These are phyloP conservation scores for Stigmatopora nigra DNA, from an alignment of 2,113 vertebrate genomes.

Conservation along the genomic window DNA sequence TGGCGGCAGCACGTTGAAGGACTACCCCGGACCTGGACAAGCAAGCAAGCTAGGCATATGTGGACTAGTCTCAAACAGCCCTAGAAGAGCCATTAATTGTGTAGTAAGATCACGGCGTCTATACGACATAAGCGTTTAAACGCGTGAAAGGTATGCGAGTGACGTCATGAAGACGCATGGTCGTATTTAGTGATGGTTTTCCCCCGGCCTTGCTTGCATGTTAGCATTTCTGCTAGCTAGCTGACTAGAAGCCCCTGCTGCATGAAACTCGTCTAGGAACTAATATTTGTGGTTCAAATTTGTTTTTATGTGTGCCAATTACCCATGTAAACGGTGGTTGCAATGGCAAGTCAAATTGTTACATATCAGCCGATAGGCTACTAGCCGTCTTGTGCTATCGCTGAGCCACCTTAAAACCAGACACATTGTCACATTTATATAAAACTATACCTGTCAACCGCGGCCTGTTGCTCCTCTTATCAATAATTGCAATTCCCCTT, in stretches of 20 bases:
- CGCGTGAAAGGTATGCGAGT: constrained; percentile 34
- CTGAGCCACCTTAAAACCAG: not conserved
- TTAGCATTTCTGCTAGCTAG: not conserved
- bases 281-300: not conserved
- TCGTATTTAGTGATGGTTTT: not conserved
- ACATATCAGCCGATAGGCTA: not conserved
- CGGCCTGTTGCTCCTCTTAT: too few relatives aligned
- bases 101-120: constrained; percentile 7
- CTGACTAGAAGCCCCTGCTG: too few relatives aligned
- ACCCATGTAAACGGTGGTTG: not conserved
- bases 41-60: constrained; percentile 8
- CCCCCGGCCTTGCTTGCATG: not conserved
- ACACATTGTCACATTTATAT: too few relatives aligned
- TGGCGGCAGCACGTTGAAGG: constrained; percentile 11
- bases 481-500: too few relatives aligned
- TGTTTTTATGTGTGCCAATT: not conserved
- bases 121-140: not conserved
- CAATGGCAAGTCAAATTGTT: not conserved
- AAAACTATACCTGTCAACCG: not conserved
- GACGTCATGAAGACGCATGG: constrained; percentile 18
- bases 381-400: not conserved
- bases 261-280: not conserved
- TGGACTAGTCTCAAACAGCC: not conserved
- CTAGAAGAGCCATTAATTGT: not conserved
- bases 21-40: not conserved